Percentiles rank a stretch among this genome's conserved stretches.
Evolutionary conservation across 2,797 vertebrate species (phyloP).

Genomic region (Lycodopsis pacificus): DNA sequence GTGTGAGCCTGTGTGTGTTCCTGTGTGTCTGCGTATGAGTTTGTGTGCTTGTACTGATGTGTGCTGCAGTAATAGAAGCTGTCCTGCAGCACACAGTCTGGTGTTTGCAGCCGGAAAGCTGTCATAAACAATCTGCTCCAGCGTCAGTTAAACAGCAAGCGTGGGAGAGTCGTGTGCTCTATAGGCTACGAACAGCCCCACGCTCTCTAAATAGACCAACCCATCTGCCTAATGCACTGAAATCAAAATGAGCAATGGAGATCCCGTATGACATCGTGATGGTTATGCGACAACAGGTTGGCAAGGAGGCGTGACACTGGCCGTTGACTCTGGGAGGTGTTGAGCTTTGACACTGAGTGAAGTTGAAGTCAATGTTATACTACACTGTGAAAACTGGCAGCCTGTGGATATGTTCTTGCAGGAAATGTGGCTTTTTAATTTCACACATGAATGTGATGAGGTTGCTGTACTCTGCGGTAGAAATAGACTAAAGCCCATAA

Average conservation of each 20-base stretch:
- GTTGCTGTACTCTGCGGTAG: slow-evolving; percentile 40
- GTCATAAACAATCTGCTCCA: slow-evolving; percentile 84
- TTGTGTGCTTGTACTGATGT: slow-evolving; percentile 52
- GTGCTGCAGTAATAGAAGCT: slow-evolving; percentile 73
- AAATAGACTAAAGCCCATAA: slow-evolving; percentile 47
- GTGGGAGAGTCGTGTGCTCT: slow-evolving; percentile 74
- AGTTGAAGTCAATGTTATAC: slow-evolving; percentile 39
- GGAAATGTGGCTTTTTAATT: slow-evolving; percentile 61
- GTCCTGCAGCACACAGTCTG: slow-evolving; percentile 77
- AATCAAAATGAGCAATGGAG: slow-evolving; percentile 71
- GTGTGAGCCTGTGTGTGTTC: slow-evolving; percentile 7
- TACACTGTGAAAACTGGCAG: slow-evolving; percentile 29
- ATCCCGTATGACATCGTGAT: slow-evolving; percentile 61
- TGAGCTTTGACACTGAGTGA: slow-evolving; percentile 57
- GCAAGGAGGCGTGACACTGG: slow-evolving; percentile 39
- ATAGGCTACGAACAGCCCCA: slow-evolving; percentile 70
- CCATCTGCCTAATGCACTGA: slow-evolving; percentile 69
- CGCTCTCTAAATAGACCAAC: slow-evolving; percentile 75
- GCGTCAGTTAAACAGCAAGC: slow-evolving; percentile 79
- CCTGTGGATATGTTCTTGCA: slow-evolving; percentile 26
- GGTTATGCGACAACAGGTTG: slow-evolving; percentile 63
- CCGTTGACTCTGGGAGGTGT: slow-evolving; percentile 28
- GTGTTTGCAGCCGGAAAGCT: slow-evolving; percentile 77
- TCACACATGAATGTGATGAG: slow-evolving; percentile 57
- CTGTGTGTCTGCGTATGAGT: slow-evolving; percentile 13